phyloP scores from a whole-genome alignment of 2,797 vertebrate species.

The Antrozous pallidus region DNA sequence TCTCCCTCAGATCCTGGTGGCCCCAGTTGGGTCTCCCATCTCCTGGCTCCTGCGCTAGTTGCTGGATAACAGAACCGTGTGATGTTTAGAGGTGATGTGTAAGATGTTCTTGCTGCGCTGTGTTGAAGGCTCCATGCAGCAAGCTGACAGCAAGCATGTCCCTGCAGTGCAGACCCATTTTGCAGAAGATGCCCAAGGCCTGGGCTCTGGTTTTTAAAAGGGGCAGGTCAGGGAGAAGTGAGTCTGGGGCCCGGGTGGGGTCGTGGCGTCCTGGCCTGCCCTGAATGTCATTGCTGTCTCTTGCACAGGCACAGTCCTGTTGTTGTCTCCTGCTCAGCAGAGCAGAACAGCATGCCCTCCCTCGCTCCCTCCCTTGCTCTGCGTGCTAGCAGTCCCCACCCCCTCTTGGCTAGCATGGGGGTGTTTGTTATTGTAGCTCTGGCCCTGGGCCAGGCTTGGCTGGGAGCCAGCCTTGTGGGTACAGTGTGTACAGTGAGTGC shows the following conservation, averaged over 20 bases:
- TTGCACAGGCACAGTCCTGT: neutral
- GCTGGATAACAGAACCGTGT: neutral
- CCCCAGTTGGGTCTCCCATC: neutral
- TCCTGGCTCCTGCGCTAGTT: neutral
- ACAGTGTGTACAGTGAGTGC: slow-evolving; percentile 98
- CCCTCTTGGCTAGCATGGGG: slow-evolving; percentile 79
- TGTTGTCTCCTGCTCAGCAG: neutral
- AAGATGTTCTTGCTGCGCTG: neutral
- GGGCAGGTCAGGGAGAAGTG: neutral
- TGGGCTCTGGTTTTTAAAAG: neutral
- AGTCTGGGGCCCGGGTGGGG: neutral
- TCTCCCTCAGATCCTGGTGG: neutral
- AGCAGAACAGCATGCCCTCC: neutral
- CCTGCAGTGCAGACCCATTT: neutral
- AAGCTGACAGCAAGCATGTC: neutral
- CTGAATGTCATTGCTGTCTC: neutral
- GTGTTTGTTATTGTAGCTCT: slow-evolving; percentile 90
- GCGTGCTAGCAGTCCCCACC: neutral
- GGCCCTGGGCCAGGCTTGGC: slow-evolving; percentile 90
- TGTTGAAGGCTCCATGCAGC: neutral
- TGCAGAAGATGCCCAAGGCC: neutral
- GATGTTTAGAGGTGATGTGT: neutral
- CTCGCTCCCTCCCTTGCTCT: neutral
- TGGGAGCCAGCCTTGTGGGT: slow-evolving; percentile 91
- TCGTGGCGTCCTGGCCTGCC: neutral